Percentiles rank a stretch among this genome's conserved stretches.
Evolutionary conservation across 2,797 vertebrate genomes (phyloP).

Genomic region (Rhyacichthys aspro): DNA sequence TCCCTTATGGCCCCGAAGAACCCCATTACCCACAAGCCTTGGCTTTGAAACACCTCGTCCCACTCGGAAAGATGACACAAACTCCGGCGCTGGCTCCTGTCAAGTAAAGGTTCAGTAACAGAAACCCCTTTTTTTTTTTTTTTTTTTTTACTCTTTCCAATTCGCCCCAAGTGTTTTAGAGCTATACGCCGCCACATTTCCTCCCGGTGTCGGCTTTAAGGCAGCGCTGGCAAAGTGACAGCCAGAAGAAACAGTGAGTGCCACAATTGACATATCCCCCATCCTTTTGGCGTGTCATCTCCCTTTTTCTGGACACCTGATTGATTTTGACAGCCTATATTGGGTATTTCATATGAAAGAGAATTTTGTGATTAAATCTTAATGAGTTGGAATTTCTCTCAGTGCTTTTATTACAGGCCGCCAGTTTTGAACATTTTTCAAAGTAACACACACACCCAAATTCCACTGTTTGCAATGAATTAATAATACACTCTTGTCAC

Average conservation of each 20-base stretch:
- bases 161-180: conserved; percentile 67
- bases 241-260: conserved; percentile 81
- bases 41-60: conserved; percentile 77
- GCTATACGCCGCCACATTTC: conserved; percentile 64
- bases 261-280: conserved; percentile 82
- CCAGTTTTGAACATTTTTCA: conserved; percentile 97
- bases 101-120: conserved; percentile 72
- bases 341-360: conserved; percentile 95
- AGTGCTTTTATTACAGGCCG: conserved; percentile 92
- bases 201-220: conserved; percentile 73
- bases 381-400: conserved; percentile 93
- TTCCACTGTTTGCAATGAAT: conserved; percentile 95
- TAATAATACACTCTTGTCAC: conserved; percentile 92
- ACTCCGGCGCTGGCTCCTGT: conserved; percentile 74
- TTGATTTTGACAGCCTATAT: conserved; percentile 93
- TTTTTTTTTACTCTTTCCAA: conserved; percentile 27
- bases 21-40: conserved; percentile 74
- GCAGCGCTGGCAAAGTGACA: conserved; percentile 79
- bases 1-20: conserved; percentile 62
- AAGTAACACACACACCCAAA: conserved; percentile 89
- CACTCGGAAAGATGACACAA: conserved; percentile 72
- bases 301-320: conserved; percentile 88
- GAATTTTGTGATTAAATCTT: conserved; percentile 93
- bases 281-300: conserved; percentile 82
- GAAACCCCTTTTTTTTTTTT: conserved; percentile 40